Conservation (phyloP, 2,888 invertebrate species). For the Drepanosiphum platanoidis region DNA sequence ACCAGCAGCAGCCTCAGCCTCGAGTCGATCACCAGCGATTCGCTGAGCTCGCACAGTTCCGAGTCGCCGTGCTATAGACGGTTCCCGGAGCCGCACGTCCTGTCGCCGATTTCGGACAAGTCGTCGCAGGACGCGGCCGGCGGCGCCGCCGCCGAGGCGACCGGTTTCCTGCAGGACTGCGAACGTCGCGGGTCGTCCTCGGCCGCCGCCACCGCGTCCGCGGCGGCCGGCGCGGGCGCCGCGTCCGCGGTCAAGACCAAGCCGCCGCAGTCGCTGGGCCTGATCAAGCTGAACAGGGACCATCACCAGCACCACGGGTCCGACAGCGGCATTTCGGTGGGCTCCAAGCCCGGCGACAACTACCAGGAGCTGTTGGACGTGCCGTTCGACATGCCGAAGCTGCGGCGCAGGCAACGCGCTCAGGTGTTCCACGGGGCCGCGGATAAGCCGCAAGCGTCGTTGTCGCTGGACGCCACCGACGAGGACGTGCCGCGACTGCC, state of each 20-base stretch:
- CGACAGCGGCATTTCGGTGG: constrained; percentile 88
- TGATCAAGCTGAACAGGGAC: constrained; percentile 69
- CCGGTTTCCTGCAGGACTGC: constrained; percentile 69
- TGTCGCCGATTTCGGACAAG: constrained; percentile 90
- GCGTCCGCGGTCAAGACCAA: constrained; percentile 9
- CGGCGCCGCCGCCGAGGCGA: too few species aligned
- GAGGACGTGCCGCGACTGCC: constrained; percentile 73
- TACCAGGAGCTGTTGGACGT: constrained; percentile 79
- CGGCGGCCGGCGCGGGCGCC: neutral
- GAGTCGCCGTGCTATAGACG: constrained; percentile 73
- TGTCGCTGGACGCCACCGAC: constrained; percentile 66
- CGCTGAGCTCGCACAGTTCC: constrained; percentile 86
- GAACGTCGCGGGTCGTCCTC: constrained; percentile 76
- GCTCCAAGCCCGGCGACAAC: constrained; percentile 71
- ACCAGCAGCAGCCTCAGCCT: constrained; percentile 85
- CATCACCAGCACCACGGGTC: constrained; percentile 78
- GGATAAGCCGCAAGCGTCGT: neutral
- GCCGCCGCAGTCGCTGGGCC: constrained; percentile 54
- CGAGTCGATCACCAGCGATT: constrained; percentile 90
- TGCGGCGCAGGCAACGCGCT: constrained; percentile 73
- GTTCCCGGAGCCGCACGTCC: constrained; percentile 74
- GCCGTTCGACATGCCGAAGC: constrained; percentile 92
- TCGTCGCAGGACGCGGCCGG: constrained; percentile 86
- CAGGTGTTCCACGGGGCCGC: constrained; percentile 28
- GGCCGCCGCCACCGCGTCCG: constrained; percentile 65